Percentiles rank a stretch among this genome's conserved stretches.
Conservation (phyloP, 2,113 vertebrate genomes). For the Rhinoptilus africanus region DNA sequence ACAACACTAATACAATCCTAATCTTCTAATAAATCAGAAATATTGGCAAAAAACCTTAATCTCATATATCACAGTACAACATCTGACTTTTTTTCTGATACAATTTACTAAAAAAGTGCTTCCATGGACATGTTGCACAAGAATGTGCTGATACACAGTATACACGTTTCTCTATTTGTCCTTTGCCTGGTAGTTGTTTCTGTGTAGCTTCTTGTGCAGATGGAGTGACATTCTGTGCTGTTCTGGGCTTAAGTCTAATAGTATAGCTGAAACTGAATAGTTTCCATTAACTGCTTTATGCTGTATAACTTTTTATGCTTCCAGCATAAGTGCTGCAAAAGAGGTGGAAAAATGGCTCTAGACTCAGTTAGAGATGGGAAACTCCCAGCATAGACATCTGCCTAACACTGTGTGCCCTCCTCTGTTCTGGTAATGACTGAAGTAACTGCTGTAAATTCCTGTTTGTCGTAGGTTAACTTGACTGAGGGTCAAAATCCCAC, state of each 20-base stretch:
- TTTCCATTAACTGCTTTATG: not conserved
- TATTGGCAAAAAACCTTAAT: not conserved
- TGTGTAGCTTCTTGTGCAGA: not conserved
- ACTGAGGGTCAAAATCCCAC: not conserved
- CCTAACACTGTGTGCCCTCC: not conserved
- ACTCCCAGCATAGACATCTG: not conserved
- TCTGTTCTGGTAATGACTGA: not conserved
- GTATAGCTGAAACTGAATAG: not conserved
- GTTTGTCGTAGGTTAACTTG: not conserved
- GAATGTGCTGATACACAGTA: not conserved
- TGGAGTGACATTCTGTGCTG: not conserved
- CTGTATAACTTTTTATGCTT: too few species aligned
- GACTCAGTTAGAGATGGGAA: not conserved
- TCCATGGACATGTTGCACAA: not conserved
- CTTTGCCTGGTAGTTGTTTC: not conserved
- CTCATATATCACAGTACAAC: not conserved
- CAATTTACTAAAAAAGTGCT: not conserved
- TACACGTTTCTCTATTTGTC: not conserved
- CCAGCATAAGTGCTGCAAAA: not conserved
- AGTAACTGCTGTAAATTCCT: not conserved
- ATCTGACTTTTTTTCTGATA: not conserved
- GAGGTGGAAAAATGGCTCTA: not conserved
- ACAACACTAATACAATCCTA: not conserved
- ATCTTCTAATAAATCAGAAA: not conserved
- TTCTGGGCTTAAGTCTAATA: not conserved